Base-by-base conservation (phyloP, 2,888 invertebrate genomes). In the Plebejus melissa region DNA sequence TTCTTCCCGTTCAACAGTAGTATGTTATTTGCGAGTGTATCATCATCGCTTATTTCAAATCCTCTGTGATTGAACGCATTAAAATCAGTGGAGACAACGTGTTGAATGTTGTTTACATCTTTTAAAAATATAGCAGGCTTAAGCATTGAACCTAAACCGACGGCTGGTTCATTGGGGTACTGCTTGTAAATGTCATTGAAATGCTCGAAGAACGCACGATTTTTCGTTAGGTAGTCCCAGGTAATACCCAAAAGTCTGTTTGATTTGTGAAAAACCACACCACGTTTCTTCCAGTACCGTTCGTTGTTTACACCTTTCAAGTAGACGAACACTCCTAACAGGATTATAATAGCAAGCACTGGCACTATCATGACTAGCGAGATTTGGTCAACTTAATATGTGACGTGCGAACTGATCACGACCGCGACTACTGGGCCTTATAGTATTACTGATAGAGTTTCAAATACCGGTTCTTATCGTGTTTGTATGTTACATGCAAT, bases 31-130 rank as follows among this genome's bases (percentile, higher is more conserved):
- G 83, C 82, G 4, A 88, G 79, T 22, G 78, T 76, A 71, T 88
- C 87, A 0, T 81, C 80, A 7, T 84, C 81, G 9, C 65, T 80
- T 13, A 82, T 75, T 0, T 82, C 79, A n/a, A 85, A 50, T 0
- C 85, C 87, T 81, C 87, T 81, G 58, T 86, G 81, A 69, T 79
- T 81, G 76, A 87, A 87, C 4, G 83, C 79, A 2, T 82, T 80
- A 74, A 86, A 86, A 69, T 87, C 83, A 9, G 74, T 76, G 65
- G 3, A 76, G 76, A 9, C 58, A 0, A 83, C 79, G 22, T 77
- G 75, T 41, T 82, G 80, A 0, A 82, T 77, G 77, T 83, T 81
- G 7, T 22, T 58, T 2, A 22, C 22, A 22, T 58, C 22, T 58
- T 22, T n/a, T 58, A 58, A 22, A 58, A 0, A 87, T 58, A 58